phyloP scores from a whole-genome alignment of 2,113 vertebrate genomes.

The Pagrus major region DNA sequence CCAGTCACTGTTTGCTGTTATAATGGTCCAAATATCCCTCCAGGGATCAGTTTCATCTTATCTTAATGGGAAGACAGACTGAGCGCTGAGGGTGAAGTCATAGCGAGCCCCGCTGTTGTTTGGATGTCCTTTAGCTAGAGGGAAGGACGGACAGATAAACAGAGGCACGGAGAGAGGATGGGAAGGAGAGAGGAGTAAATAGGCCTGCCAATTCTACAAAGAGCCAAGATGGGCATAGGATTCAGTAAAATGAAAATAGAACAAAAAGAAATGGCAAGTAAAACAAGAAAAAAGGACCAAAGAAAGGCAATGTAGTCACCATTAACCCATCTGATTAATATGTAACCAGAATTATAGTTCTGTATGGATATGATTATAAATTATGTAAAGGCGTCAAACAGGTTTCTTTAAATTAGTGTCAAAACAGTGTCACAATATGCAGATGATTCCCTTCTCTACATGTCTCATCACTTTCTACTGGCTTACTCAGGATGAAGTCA shows the following conservation, averaged over 20 bases:
- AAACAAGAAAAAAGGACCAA: not conserved
- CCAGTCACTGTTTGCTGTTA: slow-evolving; percentile 9
- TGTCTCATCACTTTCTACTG: not conserved
- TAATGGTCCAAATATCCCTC: slow-evolving; percentile 28
- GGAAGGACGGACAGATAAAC: slow-evolving; percentile 74
- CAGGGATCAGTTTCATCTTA: slow-evolving; percentile 53
- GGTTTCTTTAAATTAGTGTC: not conserved
- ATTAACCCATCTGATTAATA: not conserved
- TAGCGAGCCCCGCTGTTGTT: slow-evolving; percentile 51
- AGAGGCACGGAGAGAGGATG: slow-evolving; percentile 47
- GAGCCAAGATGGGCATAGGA: slow-evolving; percentile 25
- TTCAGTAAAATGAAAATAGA: slow-evolving; percentile 23
- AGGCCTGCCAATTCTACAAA: slow-evolving; percentile 51
- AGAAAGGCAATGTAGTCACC: not conserved
- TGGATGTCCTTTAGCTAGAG: slow-evolving; percentile 72
- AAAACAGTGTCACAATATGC: not conserved
- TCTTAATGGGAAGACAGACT: slow-evolving; percentile 59
- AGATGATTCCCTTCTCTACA: slow-evolving; percentile 11
- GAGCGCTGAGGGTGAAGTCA: slow-evolving; percentile 59
- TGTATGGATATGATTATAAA: not conserved
- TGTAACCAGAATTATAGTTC: not conserved
- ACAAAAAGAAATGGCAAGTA: not conserved
- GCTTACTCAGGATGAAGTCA: not conserved
- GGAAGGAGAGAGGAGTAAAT: slow-evolving; percentile 42
- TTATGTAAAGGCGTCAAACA: too few species aligned